Conservation (phyloP, 1,140 invertebrate species). For the Sweltsa coloradensis region DNA sequence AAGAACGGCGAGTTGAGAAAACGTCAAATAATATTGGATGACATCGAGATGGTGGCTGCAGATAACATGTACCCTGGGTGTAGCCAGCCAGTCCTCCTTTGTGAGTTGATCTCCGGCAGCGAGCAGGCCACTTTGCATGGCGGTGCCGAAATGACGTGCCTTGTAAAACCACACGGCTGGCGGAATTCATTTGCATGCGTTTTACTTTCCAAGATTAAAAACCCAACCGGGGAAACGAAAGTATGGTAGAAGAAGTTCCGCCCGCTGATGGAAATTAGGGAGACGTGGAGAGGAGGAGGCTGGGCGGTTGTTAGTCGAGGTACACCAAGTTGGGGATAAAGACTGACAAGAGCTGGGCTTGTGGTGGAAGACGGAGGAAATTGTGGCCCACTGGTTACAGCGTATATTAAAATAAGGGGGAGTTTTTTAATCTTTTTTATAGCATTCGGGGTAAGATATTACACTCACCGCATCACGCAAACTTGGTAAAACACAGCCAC, state of each 20-base stretch:
- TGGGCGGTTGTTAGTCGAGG: constrained; percentile 3
- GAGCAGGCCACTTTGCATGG: constrained; percentile 6
- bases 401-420: constrained; percentile 4
- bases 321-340: constrained; percentile 4
- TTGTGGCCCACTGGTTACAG: neutral
- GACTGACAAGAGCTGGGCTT: neutral
- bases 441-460: constrained; percentile 9
- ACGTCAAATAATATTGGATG: no score
- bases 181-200: constrained; percentile 4
- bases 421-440: constrained; percentile 3
- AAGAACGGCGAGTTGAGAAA: no score
- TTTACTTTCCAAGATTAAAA: constrained; percentile 6
- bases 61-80: no score
- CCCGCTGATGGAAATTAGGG: constrained; percentile 1
- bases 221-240: constrained; percentile 1
- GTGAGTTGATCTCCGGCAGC: no score
- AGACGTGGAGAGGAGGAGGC: neutral
- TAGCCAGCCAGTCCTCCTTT: no score
- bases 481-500: no score
- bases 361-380: neutral
- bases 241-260: constrained; percentile 6
- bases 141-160: constrained; percentile 5
- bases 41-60: no score
- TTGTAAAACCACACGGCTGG: constrained; percentile 7
- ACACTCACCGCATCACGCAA: neutral